Evolutionary conservation across 2,888 invertebrate genomes (phyloP).

Genomic region (Salpingus planirostris): DNA sequence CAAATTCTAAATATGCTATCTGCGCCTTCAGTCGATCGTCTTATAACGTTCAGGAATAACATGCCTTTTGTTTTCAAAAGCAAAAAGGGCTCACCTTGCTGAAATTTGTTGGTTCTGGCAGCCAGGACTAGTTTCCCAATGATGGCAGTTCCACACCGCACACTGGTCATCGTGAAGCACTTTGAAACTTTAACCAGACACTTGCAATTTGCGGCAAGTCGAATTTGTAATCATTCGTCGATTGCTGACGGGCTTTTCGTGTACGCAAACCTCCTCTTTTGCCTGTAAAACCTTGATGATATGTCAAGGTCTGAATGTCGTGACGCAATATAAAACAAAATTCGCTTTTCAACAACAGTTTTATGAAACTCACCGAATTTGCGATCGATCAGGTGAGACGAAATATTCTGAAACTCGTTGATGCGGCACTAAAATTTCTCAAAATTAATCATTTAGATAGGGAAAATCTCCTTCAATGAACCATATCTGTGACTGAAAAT

Average conservation of each 20-base stretch:
- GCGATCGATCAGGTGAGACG: no score
- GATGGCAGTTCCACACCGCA: constrained; percentile 38
- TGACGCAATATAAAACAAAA: constrained; percentile 18
- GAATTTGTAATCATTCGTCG: no score
- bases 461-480: not conserved
- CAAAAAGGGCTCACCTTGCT: constrained; percentile 33
- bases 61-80: not conserved
- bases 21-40: no score
- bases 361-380: no score
- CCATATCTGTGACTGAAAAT: not conserved
- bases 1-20: no score
- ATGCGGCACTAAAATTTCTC: no score
- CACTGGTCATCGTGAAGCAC: constrained; percentile 40
- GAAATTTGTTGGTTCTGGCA: constrained; percentile 33
- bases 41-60: not conserved
- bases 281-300: constrained; percentile 25
- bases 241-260: no score
- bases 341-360: no score
- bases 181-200: no score
- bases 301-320: constrained; percentile 31
- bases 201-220: no score
- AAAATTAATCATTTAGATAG: no score
- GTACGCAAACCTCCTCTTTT: constrained; percentile 3
- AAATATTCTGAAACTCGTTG: no score
- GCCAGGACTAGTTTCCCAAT: constrained; percentile 39